phyloP scores from a whole-genome alignment of 2,113 vertebrate species.

The Edolisoma coerulescens region DNA sequence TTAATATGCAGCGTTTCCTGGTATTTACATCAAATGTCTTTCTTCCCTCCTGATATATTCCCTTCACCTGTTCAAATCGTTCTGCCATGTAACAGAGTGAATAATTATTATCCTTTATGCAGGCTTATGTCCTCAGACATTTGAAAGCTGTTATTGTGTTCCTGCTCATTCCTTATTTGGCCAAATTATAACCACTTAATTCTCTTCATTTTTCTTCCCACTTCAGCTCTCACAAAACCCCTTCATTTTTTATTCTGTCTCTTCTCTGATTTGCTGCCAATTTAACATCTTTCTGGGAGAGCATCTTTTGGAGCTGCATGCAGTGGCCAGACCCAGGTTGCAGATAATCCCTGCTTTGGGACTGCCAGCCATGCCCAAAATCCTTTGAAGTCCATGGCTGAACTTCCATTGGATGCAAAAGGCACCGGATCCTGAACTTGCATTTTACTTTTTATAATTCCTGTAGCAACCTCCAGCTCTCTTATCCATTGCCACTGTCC shows the following conservation, averaged over 20 bases:
- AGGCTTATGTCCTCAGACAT: neutral
- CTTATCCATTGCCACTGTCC: neutral
- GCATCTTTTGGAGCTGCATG: neutral
- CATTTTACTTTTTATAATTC: neutral
- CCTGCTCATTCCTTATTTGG: neutral
- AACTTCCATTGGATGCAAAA: neutral
- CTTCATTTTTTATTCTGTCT: neutral
- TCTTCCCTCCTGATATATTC: neutral
- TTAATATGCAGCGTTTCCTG: neutral
- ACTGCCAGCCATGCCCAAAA: neutral
- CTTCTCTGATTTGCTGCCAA: neutral
- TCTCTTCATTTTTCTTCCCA: neutral
- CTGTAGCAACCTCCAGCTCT: neutral
- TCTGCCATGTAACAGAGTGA: neutral
- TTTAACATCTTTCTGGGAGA: neutral
- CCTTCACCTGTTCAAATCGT: neutral
- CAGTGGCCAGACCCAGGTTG: neutral
- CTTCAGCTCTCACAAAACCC: neutral
- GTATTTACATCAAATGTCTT: conserved; percentile 9
- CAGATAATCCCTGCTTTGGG: neutral
- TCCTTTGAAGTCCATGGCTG: neutral
- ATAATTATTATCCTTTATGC: neutral
- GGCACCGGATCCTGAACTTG: neutral
- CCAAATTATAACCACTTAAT: neutral
- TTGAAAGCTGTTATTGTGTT: neutral